Evolutionary conservation across 2,797 vertebrate genomes (phyloP).

Genomic region (Tragopan temminckii): DNA sequence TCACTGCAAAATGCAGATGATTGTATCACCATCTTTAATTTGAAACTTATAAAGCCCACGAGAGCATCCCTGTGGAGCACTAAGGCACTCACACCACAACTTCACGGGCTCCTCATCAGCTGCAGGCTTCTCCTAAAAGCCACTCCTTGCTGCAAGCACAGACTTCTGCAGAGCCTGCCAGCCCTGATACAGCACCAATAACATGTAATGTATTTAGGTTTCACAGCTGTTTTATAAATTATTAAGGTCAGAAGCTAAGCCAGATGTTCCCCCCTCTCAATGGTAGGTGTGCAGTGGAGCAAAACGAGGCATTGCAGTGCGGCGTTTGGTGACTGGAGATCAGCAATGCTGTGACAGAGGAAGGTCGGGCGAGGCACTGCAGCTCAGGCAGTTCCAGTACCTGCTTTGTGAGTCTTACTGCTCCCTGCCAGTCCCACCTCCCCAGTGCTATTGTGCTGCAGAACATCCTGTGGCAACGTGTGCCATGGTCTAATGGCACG

Average conservation of each 20-base stretch:
- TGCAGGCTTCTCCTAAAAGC: background rate
- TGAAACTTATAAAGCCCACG: background rate
- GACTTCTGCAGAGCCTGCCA: background rate
- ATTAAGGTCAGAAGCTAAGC: background rate
- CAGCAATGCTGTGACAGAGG: fast-evolving
- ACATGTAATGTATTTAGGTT: fast-evolving
- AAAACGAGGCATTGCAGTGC: background rate
- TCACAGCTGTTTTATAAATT: background rate
- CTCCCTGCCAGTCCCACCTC: background rate
- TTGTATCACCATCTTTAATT: background rate
- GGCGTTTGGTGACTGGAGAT: fast-evolving
- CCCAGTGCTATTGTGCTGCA: fast-evolving
- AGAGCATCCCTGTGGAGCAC: background rate
- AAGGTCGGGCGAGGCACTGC: background rate
- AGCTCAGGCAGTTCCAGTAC: constrained; percentile 24
- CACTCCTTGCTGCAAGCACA: background rate
- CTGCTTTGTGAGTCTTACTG: background rate
- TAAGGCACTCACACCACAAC: background rate
- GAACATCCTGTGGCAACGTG: background rate
- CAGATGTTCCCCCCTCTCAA: fast-evolving
- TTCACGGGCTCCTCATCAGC: fast-evolving
- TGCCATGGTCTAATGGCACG: background rate
- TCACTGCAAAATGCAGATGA: background rate
- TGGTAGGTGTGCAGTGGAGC: background rate
- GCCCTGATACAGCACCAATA: background rate